Evolutionary conservation across 2,797 vertebrate genomes (phyloP).

Genomic region (Sandelia bainsii): DNA sequence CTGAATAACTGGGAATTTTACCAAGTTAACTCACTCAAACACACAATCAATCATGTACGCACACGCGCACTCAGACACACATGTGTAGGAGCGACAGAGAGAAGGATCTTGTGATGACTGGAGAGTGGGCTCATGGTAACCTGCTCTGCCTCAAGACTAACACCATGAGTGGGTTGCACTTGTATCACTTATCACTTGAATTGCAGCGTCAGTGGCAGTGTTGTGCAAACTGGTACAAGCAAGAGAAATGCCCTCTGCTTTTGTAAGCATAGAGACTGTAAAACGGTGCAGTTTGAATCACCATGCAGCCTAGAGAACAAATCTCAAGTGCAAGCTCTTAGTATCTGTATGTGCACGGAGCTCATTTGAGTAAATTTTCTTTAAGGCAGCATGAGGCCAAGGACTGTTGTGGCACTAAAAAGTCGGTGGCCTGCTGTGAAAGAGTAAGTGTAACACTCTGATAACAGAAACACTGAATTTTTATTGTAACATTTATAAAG

Average conservation of each 20-base stretch:
- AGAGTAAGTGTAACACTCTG: neutral
- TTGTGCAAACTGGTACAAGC: constrained; percentile 44
- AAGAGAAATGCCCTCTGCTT: constrained; percentile 39
- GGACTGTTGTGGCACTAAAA: neutral
- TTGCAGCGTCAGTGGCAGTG: constrained; percentile 46
- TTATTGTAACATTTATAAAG: neutral
- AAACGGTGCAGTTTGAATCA: constrained; percentile 1
- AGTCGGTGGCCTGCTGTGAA: neutral
- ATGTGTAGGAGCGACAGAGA: constrained; percentile 45
- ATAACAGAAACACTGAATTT: neutral
- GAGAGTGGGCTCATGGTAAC: constrained; percentile 56
- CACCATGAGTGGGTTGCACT: constrained; percentile 48
- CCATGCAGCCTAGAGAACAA: constrained; percentile 1
- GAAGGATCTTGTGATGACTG: constrained; percentile 43
- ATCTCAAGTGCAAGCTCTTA: neutral
- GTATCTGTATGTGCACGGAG: neutral
- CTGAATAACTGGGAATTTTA: constrained; percentile 67
- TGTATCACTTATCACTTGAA: constrained; percentile 66
- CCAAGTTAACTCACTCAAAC: constrained; percentile 58
- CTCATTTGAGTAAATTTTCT: constrained; percentile 3
- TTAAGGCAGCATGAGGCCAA: neutral
- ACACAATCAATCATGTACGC: constrained; percentile 32
- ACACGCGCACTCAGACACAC: constrained; percentile 19
- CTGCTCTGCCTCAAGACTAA: constrained; percentile 46
- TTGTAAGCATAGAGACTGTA: constrained; percentile 3